Conservation (phyloP, 2,888 invertebrate species). For the Parochlus steinenii region DNA sequence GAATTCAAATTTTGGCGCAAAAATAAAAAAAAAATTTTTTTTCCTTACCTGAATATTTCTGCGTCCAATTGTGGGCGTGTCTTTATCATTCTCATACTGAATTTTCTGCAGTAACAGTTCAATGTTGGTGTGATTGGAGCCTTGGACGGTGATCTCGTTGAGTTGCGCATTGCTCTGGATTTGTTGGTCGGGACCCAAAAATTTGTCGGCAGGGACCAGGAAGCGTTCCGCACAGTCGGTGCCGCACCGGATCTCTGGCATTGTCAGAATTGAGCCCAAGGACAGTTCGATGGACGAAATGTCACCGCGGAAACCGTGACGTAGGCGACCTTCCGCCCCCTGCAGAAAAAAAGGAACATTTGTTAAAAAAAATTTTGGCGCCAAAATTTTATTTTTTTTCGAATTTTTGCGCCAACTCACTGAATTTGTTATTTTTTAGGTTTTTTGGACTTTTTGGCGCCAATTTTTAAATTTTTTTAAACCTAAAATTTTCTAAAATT, state of each 20-base stretch:
- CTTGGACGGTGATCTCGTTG: conserved; percentile 77
- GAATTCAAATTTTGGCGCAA: too few species aligned
- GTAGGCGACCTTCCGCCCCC: conserved; percentile 79
- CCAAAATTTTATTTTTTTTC: not conserved
- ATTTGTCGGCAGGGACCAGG: conserved; percentile 44
- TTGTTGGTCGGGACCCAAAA: conserved; percentile 63
- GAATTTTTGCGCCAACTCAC: not conserved
- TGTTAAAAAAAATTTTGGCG: too few species aligned
- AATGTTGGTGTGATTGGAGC: conserved; percentile 77
- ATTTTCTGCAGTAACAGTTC: conserved; percentile 73
- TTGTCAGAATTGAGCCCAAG: conserved; percentile 19
- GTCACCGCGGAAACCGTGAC: conserved; percentile 43
- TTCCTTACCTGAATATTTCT: conserved; percentile 41
- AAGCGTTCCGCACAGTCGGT: conserved; percentile 29
- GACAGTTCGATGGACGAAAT: conserved; percentile 28
- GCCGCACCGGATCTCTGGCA: conserved; percentile 26
- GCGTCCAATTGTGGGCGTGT: conserved; percentile 89
- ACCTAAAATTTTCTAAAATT: too few species aligned
- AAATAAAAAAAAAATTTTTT: not conserved
- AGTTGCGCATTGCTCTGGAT: conserved; percentile 43
- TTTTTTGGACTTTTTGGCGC: too few species aligned
- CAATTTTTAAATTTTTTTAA: too few species aligned
- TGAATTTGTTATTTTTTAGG: conserved; percentile 6
- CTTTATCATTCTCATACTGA: conserved; percentile 80
- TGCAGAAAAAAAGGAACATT: too few species aligned